Conservation (phyloP, 2,797 vertebrate species). For the Aeoliscus strigatus region DNA sequence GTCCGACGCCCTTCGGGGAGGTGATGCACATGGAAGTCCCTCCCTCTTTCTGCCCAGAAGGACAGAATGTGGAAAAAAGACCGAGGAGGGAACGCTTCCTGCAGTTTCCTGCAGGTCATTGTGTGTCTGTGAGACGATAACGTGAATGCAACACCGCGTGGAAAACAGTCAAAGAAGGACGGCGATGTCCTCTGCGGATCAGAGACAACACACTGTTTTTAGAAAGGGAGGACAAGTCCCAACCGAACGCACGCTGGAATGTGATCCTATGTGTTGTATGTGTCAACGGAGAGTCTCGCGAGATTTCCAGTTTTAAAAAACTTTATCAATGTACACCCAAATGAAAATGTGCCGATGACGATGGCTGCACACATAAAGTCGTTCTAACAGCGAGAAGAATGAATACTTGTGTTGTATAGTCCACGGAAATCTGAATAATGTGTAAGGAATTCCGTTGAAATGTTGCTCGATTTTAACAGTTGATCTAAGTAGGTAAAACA, state of each 20-base stretch:
- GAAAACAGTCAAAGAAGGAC: too few relatives aligned
- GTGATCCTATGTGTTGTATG: neutral
- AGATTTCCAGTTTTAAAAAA: constrained; percentile 5
- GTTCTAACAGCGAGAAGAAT: too few relatives aligned
- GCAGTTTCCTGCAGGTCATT: neutral
- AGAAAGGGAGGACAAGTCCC: constrained; percentile 3
- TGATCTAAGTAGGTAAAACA: too few relatives aligned
- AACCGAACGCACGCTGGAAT: constrained; percentile 14
- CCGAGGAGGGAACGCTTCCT: neutral
- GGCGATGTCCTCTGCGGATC: too few relatives aligned
- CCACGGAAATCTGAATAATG: too few relatives aligned
- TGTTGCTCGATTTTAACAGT: too few relatives aligned
- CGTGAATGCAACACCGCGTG: too few relatives aligned
- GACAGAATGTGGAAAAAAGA: neutral
- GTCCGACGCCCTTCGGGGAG: neutral
- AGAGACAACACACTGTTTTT: neutral
- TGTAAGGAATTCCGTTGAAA: too few relatives aligned
- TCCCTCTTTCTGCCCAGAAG: constrained; percentile 26
- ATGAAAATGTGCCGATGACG: too few relatives aligned
- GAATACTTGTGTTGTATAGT: too few relatives aligned
- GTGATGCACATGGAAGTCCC: constrained; percentile 47
- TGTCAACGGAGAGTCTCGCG: neutral
- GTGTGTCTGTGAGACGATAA: too few relatives aligned
- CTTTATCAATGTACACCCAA: neutral
- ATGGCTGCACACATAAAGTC: too few relatives aligned